Evolutionary conservation across 2,888 invertebrate species (phyloP), one percentile per base, ranked within the genome.

Genomic region (Luperina nickerlii): DNA sequence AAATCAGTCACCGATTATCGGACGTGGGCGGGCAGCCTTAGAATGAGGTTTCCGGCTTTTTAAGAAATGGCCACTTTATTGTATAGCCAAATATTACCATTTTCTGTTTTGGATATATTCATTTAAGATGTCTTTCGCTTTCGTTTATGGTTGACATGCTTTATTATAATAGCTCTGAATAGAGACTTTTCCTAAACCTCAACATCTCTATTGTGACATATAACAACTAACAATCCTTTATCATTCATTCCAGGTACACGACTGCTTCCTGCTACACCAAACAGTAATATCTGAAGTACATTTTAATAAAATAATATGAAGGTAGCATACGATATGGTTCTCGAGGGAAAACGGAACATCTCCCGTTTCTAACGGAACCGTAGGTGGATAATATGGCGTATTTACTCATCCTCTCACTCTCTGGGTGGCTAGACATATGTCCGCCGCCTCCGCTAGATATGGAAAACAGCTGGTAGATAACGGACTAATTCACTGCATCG

Each of bases 161-260:
- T 45, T 32, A 6, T 69, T 51, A 32, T 73, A 68, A 68, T 51
- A 54, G 9, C 24, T 7, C 20, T 42, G 24, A 42, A 32, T 75
- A 38, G n/a, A 63, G 9, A 27, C 48, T 24, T 7, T 76, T 63
- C 5, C n/a, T 45, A 2, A 78, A 57, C 24, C 18, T 45, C 3
- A 9, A 15, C 45, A 32, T 4, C 6, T 24, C 8, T n/a, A 18
- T 32, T 2, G 11, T 38, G 5, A 45, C 48, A 48, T 68, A 54
- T 13, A 74, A 72, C n/a, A 42, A 42, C 76, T 87, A 77, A 87
- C 13, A 65, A 66, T 63, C 27, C 6, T 48, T 63, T 77, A 42
- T 81, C 8, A 42, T 76, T 87, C 83, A 83, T 87, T 87, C 13
- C 88, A 87, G 87, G 87, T 87, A 87, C 73, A 54, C 70, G 57